phyloP scores from a whole-genome alignment of 1,140 invertebrate species.

The Halesus radiatus region DNA sequence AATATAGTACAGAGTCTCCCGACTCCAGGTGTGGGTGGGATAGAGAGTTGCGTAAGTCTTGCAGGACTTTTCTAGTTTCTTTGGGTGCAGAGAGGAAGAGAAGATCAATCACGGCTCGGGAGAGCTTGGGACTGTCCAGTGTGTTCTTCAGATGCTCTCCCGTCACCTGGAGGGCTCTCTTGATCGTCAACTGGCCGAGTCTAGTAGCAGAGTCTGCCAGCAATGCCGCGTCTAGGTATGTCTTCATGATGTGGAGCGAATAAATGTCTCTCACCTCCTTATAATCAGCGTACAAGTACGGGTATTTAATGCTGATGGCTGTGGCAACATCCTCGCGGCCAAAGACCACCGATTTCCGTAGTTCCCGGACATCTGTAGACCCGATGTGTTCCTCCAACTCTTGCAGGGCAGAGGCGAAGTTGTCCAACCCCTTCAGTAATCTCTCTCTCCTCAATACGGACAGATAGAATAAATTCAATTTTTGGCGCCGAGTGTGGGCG shows the following conservation, averaged over 20 bases:
- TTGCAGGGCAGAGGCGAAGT: neutral
- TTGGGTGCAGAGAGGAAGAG: neutral
- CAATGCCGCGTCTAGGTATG: neutral
- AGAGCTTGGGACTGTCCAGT: conserved; percentile 3
- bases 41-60: conserved; percentile 2
- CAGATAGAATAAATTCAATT: conserved; percentile 4
- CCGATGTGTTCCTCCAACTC: neutral
- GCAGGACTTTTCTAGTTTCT: conserved; percentile 3
- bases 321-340: neutral
- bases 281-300: neutral
- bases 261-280: conserved; percentile 1
- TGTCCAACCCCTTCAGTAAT: neutral
- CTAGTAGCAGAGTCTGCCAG: neutral
- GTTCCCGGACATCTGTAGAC: neutral
- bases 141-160: conserved; percentile 29
- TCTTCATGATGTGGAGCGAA: neutral
- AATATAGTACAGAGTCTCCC: neutral
- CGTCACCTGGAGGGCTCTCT: neutral
- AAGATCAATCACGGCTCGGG: neutral
- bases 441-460: neutral
- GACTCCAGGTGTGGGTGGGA: neutral
- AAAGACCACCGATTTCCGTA: neutral
- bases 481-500: neutral
- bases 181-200: neutral
- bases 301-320: neutral